Conservation (phyloP, 2,888 invertebrate genomes). For the Aphidius colemani region DNA sequence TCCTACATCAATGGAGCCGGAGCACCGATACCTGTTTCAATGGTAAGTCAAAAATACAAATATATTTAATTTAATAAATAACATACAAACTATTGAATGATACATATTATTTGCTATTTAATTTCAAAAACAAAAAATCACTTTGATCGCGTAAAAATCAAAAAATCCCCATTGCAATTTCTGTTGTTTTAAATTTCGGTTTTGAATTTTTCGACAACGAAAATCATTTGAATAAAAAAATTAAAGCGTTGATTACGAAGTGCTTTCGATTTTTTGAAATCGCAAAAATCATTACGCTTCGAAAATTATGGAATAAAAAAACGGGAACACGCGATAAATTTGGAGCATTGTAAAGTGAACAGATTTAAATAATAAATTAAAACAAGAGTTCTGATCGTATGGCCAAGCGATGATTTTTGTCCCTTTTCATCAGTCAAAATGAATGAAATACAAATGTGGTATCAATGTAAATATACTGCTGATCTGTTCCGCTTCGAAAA, state of each 20-base stretch:
- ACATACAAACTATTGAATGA: too few species aligned
- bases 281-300: too few species aligned
- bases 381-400: slow-evolving; percentile 34
- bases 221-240: too few species aligned
- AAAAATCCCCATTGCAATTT: neutral
- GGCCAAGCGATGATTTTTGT: slow-evolving; percentile 9
- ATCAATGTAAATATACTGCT: slow-evolving; percentile 20
- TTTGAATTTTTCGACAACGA: neutral
- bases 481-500: too few species aligned
- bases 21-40: slow-evolving; percentile 83
- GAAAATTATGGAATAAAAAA: slow-evolving; percentile 1
- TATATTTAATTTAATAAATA: slow-evolving; percentile 5
- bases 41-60: slow-evolving; percentile 70
- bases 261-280: too few species aligned
- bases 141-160: too few species aligned
- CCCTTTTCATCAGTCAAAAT: too few species aligned
- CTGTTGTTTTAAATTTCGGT: neutral
- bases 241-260: too few species aligned
- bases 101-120: too few species aligned
- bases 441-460: too few species aligned
- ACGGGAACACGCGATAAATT: slow-evolving; percentile 13
- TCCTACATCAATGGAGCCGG: slow-evolving; percentile 88
- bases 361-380: slow-evolving; percentile 27
- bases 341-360: slow-evolving; percentile 26
- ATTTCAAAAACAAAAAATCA: too few species aligned